Percentiles rank a stretch among this genome's conserved stretches.
Conservation (phyloP, 2,888 invertebrate genomes). For the Rhagium mordax region DNA sequence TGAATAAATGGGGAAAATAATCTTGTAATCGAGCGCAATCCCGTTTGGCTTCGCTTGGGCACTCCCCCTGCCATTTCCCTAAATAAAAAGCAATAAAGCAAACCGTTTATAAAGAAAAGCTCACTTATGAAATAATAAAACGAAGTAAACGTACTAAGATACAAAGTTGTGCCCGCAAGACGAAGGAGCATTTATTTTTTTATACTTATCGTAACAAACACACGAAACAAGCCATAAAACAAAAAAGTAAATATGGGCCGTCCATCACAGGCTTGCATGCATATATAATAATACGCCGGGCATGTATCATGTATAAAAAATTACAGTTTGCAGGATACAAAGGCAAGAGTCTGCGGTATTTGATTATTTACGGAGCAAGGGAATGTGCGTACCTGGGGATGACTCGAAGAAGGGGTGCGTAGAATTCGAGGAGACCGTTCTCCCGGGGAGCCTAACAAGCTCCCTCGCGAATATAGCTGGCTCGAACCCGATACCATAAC, state of each 20-base stretch:
- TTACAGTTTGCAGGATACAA: conserved; percentile 22
- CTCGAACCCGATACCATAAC: conserved; percentile 32
- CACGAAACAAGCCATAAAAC: conserved; percentile 19
- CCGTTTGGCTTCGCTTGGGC: no score
- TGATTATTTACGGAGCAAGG: conserved; percentile 34
- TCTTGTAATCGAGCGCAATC: no score
- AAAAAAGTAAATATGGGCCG: conserved; percentile 30
- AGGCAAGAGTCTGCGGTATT: conserved; percentile 30
- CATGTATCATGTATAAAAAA: conserved; percentile 34
- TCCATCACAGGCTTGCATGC: conserved; percentile 32
- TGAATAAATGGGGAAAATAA: no score
- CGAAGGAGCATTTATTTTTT: conserved; percentile 19
- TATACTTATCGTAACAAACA: background rate
- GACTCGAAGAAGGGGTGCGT: conserved; percentile 25
- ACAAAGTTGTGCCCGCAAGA: conserved; percentile 2
- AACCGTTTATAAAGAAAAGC: background rate
- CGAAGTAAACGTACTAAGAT: background rate
- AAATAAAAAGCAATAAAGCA: no score
- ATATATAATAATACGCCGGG: conserved; percentile 21
- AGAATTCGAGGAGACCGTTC: conserved; percentile 31
- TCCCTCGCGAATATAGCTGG: conserved; percentile 26
- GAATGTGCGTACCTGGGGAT: conserved; percentile 33
- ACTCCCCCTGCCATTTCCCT: no score
- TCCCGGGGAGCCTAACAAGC: conserved; percentile 33
- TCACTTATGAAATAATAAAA: conserved; percentile 12